These are phyloP conservation scores for Eulemur rufifrons DNA, from an alignment of 2,113 vertebrate genomes.

Conservation along the genomic window DNA sequence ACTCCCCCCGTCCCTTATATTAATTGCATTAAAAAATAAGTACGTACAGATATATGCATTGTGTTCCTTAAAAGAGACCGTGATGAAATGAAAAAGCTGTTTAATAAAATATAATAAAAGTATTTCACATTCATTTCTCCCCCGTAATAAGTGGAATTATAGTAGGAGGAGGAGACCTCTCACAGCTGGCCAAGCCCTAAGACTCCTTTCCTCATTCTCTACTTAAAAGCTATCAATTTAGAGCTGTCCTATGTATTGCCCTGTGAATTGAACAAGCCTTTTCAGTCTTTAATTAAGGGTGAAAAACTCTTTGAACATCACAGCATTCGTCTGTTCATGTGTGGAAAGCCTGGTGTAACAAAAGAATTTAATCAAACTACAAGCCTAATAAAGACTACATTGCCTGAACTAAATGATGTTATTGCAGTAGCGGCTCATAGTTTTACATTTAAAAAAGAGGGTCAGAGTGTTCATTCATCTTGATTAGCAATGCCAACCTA, in stretches of 20 bases:
- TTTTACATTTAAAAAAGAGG: constrained; percentile 89
- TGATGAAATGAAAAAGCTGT: constrained; percentile 61
- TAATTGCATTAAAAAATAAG: constrained; percentile 59
- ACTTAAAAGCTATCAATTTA: constrained; percentile 89
- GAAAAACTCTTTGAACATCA: constrained; percentile 90
- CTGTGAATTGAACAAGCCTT: constrained; percentile 86
- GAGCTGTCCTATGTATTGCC: constrained; percentile 85
- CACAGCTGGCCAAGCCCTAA: constrained; percentile 77
- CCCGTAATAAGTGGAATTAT: constrained; percentile 63
- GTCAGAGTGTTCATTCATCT: constrained; percentile 93
- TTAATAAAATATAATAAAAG: constrained; percentile 79
- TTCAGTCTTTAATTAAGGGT: constrained; percentile 90
- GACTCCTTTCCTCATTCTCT: constrained; percentile 78
- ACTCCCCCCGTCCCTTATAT: background rate
- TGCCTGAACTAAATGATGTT: constrained; percentile 88
- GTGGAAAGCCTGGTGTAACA: constrained; percentile 87
- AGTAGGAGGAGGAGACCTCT: constrained; percentile 71
- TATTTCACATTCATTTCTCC: constrained; percentile 77
- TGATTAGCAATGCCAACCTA: constrained; percentile 97
- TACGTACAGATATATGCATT: constrained; percentile 19
- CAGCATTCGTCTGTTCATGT: constrained; percentile 87
- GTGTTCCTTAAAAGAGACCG: constrained; percentile 59
- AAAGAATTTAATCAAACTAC: constrained; percentile 91
- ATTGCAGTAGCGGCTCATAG: constrained; percentile 85
- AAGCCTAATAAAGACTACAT: constrained; percentile 89